A percentile compares a stretch with the other conserved stretches of the same genome.
Conservation (phyloP, 2,113 vertebrate species). For the Gopherus evgoodei region DNA sequence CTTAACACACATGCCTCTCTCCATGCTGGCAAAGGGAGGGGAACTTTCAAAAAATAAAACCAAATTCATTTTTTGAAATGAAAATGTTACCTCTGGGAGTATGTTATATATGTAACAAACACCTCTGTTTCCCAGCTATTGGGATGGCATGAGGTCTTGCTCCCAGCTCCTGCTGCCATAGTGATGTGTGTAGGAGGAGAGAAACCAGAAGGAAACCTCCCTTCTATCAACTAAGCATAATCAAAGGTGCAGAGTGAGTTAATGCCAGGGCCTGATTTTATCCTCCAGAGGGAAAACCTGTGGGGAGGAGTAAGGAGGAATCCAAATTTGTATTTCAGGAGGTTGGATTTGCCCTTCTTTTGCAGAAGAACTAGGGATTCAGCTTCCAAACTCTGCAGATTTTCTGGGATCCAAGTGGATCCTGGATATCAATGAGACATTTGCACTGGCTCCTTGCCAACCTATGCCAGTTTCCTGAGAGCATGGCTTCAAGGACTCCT, state of each 20-base stretch:
- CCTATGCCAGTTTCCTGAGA: neutral
- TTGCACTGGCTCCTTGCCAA: neutral
- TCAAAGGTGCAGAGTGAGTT: neutral
- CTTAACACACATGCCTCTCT: neutral
- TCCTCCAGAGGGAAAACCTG: rapidly evolving
- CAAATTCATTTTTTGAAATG: neutral
- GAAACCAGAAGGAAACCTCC: neutral
- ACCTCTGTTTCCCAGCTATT: neutral
- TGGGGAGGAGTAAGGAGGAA: neutral
- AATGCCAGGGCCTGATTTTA: neutral
- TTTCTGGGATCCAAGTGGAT: neutral
- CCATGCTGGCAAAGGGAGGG: neutral
- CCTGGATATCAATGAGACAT: neutral
- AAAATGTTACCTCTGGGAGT: neutral
- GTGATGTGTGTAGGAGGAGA: neutral
- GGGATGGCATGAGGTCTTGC: neutral
- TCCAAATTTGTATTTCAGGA: neutral
- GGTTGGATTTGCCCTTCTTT: neutral
- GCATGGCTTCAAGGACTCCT: neutral
- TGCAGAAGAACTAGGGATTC: neutral
- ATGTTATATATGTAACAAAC: neutral
- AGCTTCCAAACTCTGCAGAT: neutral
- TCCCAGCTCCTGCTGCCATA: rapidly evolving
- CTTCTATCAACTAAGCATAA: neutral
- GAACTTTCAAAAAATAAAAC: neutral